Evolutionary conservation across 2,113 vertebrate species (phyloP), one percentile per base, ranked within the genome.

Genomic region (Alouatta palliata): DNA sequence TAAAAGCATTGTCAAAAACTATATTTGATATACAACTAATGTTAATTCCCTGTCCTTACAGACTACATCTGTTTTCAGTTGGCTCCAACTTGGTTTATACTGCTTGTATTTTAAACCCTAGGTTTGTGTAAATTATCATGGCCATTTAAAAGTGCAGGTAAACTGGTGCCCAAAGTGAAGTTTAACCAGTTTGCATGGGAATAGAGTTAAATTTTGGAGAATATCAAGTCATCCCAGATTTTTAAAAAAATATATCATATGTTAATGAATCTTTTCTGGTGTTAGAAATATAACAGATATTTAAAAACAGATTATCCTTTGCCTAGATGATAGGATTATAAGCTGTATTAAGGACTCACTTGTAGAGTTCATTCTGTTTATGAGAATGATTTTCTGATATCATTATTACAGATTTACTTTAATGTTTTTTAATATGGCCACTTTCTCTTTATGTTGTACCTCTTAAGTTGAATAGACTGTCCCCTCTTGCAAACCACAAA

Each of bases 391-490:
- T 92, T 87, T 96, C 73, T 96, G 56, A 10, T 49, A 7, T 64
- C 47, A 71, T 64, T 85, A 61, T 91, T 88, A 93, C 2, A 77
- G 37, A 77, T 56, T 75, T 61, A 13, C 13, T 35, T 90, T 11
- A 88, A 61, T 66, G 66, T 84, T 86, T 40, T 87, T 64, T 19
- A 95, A 93, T 27, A 61, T 68, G 32, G 8, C 9, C 12, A 49
- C 40, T 93, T 91, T 89, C 45, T 79, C 73, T 49, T 56, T 73
- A 95, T 47, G 25, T 58, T 94, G n/a, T 88, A 76, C 77, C 40
- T 70, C 92, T 97, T 92, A 56, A 96, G 88, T 45, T 86, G 76
- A 52, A 95, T 86, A 94, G 1, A 90, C 81, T 40, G 95, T 90
- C 12, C 32, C 47, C 21, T 96, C 58, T 66, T 80, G 43, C 25